Evolutionary conservation across 2,113 vertebrate species (phyloP), one percentile per base, ranked within the genome.

Genomic region (Empidonax traillii): DNA sequence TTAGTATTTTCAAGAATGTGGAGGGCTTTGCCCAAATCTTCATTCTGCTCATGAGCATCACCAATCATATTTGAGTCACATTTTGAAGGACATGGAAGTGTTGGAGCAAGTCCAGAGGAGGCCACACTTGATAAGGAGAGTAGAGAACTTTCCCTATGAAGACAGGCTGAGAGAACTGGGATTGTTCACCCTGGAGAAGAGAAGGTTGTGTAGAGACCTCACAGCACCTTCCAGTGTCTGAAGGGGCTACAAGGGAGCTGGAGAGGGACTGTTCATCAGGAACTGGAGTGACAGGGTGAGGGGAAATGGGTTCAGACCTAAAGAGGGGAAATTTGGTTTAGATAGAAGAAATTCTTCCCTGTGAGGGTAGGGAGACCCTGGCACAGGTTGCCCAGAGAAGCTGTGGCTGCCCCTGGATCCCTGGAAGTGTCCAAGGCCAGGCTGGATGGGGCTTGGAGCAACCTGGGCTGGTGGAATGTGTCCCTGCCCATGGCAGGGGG

Each of bases 241-340:
- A 59, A 68, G 11, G 24, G 13, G 6, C 24, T 41, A 3, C 21
- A 12, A 5, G 21, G 24, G 43, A n/a, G 0, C 7, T 1, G 6
- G 62, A 53, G 20, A 61, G 53, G 28, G 39, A 18, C 13, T 39
- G 39, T 25, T 75, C n/a, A 53, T 25, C 10, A 46, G 62, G 87
- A 75, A 39, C 7, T n/a, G 62, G 1, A 53, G 39, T 2, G 61
- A 41, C 16, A 53, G 28, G n/a, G 53, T 7, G 53, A 30, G 9
- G 6, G 23, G 16, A 1, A 53, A 6, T 1, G 4, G 4, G 0
- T 18, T 22, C 28, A 5, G 4, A 30, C 7, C 21, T 46, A 18
- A 4, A 65, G 1, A 30, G 6, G 24, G 35, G 12, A 19, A 28
- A 28, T 44, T 44, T 23, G 0, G 31, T 4, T 51, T 5, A 15